Conservation (phyloP, 2,888 invertebrate species). For the Hedya salicella region DNA sequence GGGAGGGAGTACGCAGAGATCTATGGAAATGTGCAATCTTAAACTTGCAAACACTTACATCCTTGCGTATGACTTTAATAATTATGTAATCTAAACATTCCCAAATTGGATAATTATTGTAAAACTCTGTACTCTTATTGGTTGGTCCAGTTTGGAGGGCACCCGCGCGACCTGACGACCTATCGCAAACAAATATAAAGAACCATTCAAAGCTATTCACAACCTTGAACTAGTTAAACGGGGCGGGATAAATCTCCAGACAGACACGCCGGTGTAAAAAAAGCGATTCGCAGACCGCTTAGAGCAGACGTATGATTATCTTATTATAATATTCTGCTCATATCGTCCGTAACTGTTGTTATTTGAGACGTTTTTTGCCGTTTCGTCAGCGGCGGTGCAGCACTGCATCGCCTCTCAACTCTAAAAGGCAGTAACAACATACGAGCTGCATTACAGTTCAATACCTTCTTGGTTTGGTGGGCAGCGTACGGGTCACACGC, state of each 20-base stretch:
- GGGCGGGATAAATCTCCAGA: conserved; percentile 70
- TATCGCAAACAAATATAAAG: conserved; percentile 75
- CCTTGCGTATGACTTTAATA: too few relatives aligned
- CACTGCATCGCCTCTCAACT: conserved; percentile 7
- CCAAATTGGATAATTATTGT: not conserved
- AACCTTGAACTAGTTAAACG: conserved; percentile 82
- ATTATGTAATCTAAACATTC: too few relatives aligned
- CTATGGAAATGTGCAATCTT: too few relatives aligned
- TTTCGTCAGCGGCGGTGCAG: conserved; percentile 45
- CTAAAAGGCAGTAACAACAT: conserved; percentile 1
- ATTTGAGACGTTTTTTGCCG: conserved; percentile 47
- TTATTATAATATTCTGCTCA: conserved; percentile 74
- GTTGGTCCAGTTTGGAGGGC: conserved; percentile 66
- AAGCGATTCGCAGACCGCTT: conserved; percentile 69
- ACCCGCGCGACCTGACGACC: conserved; percentile 74
- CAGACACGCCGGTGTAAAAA: conserved; percentile 75
- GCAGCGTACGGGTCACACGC: conserved; percentile 62
- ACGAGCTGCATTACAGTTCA: not conserved
- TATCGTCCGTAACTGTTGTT: conserved; percentile 53
- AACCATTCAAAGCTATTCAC: conserved; percentile 68
- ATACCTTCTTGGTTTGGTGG: conserved; percentile 48
- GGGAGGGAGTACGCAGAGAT: too few relatives aligned
- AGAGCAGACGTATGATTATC: conserved; percentile 80
- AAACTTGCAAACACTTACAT: too few relatives aligned
- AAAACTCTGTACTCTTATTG: conserved; percentile 57